A percentile compares a stretch with the other conserved stretches of the same genome.
Conservation (phyloP, 2,888 invertebrate species). For the Stenotaenia linearis region DNA sequence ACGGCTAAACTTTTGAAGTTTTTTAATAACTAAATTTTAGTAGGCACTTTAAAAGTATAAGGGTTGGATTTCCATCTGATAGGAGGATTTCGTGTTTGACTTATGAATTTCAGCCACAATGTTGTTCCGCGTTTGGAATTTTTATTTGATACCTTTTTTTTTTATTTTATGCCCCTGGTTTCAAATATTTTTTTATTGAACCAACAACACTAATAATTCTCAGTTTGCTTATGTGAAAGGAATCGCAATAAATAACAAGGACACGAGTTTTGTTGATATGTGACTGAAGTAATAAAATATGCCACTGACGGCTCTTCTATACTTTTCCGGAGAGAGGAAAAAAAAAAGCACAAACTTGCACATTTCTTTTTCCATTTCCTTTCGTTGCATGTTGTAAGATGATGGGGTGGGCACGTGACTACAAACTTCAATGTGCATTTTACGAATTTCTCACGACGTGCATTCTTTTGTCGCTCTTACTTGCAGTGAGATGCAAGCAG, state of each 20-base stretch:
- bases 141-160: not conserved
- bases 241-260: slow-evolving; percentile 21
- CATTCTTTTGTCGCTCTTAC: not conserved
- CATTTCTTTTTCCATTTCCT: slow-evolving; percentile 26
- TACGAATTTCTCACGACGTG: not conserved
- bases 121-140: not conserved
- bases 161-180: not conserved
- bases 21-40: too few relatives aligned
- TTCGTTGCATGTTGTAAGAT: slow-evolving; percentile 24
- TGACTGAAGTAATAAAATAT: slow-evolving; percentile 14
- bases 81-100: not conserved
- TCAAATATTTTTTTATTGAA: slow-evolving; percentile 1
- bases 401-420: slow-evolving; percentile 10
- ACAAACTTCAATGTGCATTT: slow-evolving; percentile 2
- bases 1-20: not conserved
- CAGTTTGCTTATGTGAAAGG: slow-evolving; percentile 14
- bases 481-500: not conserved
- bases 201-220: slow-evolving; percentile 13
- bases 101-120: not conserved
- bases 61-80: not conserved
- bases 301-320: slow-evolving; percentile 24
- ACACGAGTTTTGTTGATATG: slow-evolving; percentile 24
- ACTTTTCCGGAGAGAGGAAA: not conserved
- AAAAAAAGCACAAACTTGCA: slow-evolving; percentile 12
- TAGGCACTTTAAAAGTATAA: not conserved